These are phyloP conservation scores for Boloria selene DNA, from an alignment of 2,888 invertebrate species.

Conservation along the genomic window DNA sequence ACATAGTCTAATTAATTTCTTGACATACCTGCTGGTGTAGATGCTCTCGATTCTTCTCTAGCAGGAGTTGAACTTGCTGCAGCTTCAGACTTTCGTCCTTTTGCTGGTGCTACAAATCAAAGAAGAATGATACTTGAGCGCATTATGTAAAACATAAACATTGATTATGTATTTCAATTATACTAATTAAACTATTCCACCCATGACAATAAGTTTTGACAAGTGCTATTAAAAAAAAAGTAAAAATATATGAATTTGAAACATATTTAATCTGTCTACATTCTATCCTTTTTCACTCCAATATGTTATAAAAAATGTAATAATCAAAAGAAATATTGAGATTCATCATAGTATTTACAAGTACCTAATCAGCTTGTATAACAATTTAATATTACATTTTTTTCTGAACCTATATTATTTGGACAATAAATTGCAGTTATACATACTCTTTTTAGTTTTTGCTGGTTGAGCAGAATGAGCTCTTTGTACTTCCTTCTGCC, in stretches of 20 bases:
- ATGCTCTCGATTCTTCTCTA: conserved; percentile 67
- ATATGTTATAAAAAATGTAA: no score
- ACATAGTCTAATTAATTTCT: background rate
- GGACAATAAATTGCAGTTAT: background rate
- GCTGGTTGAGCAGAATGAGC: conserved; percentile 89
- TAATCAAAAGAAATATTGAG: no score
- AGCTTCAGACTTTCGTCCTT: conserved; percentile 73
- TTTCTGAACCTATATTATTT: background rate
- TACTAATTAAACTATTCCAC: no score
- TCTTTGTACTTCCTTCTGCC: conserved; percentile 92
- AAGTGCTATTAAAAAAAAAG: no score
- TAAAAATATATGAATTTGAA: no score
- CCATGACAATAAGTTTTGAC: no score
- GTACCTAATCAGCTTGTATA: no score
- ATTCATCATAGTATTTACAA: no score
- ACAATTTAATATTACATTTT: background rate
- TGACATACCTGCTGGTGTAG: conserved; percentile 67
- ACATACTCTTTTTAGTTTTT: conserved; percentile 84
- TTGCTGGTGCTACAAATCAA: conserved; percentile 63
- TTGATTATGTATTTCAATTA: background rate
- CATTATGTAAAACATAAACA: background rate
- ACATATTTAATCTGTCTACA: no score
- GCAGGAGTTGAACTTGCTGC: conserved; percentile 62
- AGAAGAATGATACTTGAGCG: no score
- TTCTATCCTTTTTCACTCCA: no score